Evolutionary conservation across 2,797 vertebrate genomes (phyloP).

Genomic region (Potorous gilbertii): DNA sequence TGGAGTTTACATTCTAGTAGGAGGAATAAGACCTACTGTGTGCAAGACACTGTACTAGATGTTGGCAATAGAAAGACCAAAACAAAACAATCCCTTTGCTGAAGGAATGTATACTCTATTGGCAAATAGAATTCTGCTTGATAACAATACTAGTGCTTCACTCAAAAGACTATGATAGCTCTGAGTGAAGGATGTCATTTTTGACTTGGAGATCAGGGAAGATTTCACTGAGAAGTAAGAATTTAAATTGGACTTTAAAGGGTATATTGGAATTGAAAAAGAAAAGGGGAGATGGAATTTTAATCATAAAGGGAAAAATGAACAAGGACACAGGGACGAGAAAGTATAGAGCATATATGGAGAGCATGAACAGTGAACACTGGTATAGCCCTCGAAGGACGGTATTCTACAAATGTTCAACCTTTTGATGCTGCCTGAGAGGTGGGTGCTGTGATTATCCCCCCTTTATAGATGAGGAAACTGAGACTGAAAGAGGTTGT

Average conservation of each 20-base stretch:
- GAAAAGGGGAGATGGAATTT: neutral
- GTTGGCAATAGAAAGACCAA: neutral
- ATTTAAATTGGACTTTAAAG: neutral
- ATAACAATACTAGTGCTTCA: neutral
- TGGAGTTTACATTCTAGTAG: neutral
- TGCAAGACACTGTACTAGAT: neutral
- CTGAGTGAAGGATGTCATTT: neutral
- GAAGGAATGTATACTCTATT: neutral
- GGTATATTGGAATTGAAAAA: neutral
- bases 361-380: neutral
- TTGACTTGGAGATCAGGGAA: neutral
- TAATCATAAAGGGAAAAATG: neutral
- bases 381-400: neutral
- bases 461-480: neutral
- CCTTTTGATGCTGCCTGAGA: neutral
- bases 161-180: neutral
- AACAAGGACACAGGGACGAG: neutral
- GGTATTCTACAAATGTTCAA: neutral
- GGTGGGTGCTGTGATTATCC: neutral
- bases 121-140: neutral
- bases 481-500: neutral
- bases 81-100: neutral
- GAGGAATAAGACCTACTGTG: neutral
- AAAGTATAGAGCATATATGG: neutral
- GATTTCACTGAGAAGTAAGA: neutral